Conservation (phyloP, 2,888 invertebrate species). For the Limenitis camilla region DNA sequence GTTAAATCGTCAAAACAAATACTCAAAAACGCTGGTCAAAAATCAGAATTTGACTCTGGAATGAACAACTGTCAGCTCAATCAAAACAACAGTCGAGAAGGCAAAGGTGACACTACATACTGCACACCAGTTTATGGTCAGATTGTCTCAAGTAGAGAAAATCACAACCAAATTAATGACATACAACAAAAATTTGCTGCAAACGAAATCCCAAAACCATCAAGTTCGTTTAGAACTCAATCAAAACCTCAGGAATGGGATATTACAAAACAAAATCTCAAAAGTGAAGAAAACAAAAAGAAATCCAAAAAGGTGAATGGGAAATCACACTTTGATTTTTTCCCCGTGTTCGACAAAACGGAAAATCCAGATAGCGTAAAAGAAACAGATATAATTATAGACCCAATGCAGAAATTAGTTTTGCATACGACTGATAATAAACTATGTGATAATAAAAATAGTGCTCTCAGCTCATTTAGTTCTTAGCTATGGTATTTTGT, state of each 20-base stretch:
- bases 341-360: constrained; percentile 68
- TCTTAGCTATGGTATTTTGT: constrained; percentile 59
- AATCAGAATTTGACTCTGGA: constrained; percentile 67
- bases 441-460: constrained; percentile 71
- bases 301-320: constrained; percentile 52
- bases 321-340: constrained; percentile 62
- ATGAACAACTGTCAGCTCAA: constrained; percentile 67
- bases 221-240: constrained; percentile 57
- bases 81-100: constrained; percentile 43
- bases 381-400: constrained; percentile 39
- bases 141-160: constrained; percentile 64
- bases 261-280: constrained; percentile 60
- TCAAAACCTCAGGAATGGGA: constrained; percentile 60
- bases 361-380: constrained; percentile 29
- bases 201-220: constrained; percentile 54
- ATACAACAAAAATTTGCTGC: constrained; percentile 61
- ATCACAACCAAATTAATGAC: constrained; percentile 67
- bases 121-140: constrained; percentile 69
- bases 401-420: constrained; percentile 71
- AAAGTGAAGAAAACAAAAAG: constrained; percentile 43
- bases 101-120: constrained; percentile 57
- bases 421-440: constrained; percentile 72
- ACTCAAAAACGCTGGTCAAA: constrained; percentile 64
- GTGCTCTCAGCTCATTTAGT: constrained; percentile 68
- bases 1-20: constrained; percentile 68